phyloP scores from a whole-genome alignment of 2,888 invertebrate species.

The Balanococcus diminutus region DNA sequence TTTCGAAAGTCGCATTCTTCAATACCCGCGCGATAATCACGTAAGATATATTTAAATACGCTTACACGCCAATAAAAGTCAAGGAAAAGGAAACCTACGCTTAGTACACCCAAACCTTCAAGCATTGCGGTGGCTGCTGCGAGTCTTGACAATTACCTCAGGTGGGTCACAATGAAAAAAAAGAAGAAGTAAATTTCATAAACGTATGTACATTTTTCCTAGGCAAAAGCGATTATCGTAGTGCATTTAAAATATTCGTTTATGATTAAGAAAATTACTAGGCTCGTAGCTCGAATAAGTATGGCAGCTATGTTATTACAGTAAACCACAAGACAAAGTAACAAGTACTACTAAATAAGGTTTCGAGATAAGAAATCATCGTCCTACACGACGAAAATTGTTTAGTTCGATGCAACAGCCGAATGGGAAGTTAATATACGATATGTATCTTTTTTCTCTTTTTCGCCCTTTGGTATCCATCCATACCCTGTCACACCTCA shows the following conservation, averaged over 20 bases:
- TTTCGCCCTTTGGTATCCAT: not conserved
- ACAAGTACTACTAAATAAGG: constrained; percentile 42
- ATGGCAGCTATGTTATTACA: constrained; percentile 29
- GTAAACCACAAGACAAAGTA: constrained; percentile 42
- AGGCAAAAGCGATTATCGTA: not conserved
- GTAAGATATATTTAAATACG: not conserved
- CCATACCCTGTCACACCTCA: not conserved
- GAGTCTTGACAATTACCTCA: not conserved
- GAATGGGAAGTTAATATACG: not conserved
- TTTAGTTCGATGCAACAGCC: not conserved
- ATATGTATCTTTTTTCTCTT: not conserved
- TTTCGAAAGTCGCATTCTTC: not conserved
- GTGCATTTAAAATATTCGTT: constrained; percentile 31
- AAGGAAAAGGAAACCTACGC: not conserved
- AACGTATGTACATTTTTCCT: not conserved
- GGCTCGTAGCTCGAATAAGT: not conserved
- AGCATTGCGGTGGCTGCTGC: not conserved
- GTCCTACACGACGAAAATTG: constrained; percentile 31
- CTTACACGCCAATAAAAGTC: not conserved
- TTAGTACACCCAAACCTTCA: not conserved
- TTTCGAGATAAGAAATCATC: constrained; percentile 37
- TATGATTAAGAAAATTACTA: constrained; percentile 30
- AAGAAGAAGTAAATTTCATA: not conserved
- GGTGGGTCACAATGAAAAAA: not conserved
- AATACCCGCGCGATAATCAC: not conserved